A percentile compares a stretch with the other conserved stretches of the same genome.
These are phyloP conservation scores for Geophilus truncorum DNA, from an alignment of 2,888 invertebrate genomes.

Conservation along the genomic window DNA sequence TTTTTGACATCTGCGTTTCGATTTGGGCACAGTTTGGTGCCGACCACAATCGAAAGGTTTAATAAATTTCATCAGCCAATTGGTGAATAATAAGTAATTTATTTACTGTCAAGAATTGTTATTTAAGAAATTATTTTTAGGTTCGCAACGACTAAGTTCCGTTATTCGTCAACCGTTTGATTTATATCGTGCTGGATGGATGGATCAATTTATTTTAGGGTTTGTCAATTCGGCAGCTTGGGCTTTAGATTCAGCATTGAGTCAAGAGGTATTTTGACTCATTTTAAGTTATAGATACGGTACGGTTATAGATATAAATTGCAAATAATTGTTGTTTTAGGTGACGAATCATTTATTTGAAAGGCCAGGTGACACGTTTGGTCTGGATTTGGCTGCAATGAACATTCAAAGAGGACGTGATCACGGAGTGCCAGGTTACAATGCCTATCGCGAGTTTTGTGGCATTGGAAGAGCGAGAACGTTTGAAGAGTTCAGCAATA, in stretches of 20 bases:
- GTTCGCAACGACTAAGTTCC: conserved; percentile 29
- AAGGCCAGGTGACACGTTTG: conserved; percentile 42
- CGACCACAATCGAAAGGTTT: conserved; percentile 37
- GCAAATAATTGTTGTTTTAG: conserved; percentile 34
- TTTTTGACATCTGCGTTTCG: conserved; percentile 37
- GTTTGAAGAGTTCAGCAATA: conserved; percentile 68
- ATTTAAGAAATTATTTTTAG: conserved; percentile 23
- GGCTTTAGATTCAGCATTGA: conserved; percentile 38
- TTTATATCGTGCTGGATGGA: conserved; percentile 38
- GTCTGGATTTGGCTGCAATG: conserved; percentile 42
- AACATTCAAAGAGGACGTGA: conserved; percentile 43
- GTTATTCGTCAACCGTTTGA: conserved; percentile 38
- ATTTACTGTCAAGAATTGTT: background rate
- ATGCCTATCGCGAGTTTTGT: conserved; percentile 46
- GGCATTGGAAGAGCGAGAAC: conserved; percentile 39
- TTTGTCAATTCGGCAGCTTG: conserved; percentile 37
- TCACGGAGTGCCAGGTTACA: conserved; percentile 45
- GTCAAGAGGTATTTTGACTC: conserved; percentile 36
- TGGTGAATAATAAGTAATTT: background rate
- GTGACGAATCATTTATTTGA: conserved; percentile 44
- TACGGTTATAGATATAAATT: background rate
- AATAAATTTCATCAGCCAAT: conserved; percentile 38
- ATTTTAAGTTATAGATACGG: background rate
- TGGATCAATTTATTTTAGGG: conserved; percentile 38
- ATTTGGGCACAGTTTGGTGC: conserved; percentile 38